phyloP scores from a whole-genome alignment of 2,113 vertebrate species.

The Ia io region DNA sequence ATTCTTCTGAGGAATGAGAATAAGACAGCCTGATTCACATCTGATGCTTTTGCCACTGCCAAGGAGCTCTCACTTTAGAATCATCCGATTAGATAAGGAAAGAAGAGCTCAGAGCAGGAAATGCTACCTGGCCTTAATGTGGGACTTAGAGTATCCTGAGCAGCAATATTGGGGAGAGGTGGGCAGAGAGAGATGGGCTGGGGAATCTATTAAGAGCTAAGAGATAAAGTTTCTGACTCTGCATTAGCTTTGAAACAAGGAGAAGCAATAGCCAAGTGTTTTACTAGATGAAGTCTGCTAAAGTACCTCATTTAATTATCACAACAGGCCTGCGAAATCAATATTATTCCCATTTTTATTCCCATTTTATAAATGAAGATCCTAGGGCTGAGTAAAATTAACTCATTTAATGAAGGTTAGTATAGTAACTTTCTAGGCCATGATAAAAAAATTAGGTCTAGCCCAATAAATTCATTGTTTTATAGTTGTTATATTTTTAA shows the following conservation, averaged over 20 bases:
- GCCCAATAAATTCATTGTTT: constrained; percentile 20
- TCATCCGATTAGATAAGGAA: not conserved
- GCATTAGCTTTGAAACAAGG: not conserved
- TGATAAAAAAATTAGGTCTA: constrained; percentile 22
- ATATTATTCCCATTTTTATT: constrained; percentile 33
- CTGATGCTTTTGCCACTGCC: not conserved
- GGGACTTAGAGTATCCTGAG: not conserved
- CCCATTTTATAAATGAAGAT: constrained; percentile 41
- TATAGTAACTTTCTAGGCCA: constrained; percentile 25
- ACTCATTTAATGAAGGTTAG: constrained; percentile 32
- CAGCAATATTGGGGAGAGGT: not conserved
- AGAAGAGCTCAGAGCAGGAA: not conserved
- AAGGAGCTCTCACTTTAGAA: not conserved
- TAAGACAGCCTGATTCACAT: not conserved
- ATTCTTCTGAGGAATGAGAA: not conserved
- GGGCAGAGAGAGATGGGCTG: too few species aligned
- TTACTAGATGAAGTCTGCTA: not conserved
- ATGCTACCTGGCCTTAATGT: too few species aligned
- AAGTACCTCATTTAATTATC: constrained; percentile 7
- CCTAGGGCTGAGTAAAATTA: not conserved
- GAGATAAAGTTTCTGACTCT: not conserved
- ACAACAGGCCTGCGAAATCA: not conserved
- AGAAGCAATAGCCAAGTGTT: not conserved
- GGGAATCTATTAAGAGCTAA: not conserved
- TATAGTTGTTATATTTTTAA: constrained; percentile 28